phyloP scores from a whole-genome alignment of 2,888 invertebrate species.

The Andrena praecox region DNA sequence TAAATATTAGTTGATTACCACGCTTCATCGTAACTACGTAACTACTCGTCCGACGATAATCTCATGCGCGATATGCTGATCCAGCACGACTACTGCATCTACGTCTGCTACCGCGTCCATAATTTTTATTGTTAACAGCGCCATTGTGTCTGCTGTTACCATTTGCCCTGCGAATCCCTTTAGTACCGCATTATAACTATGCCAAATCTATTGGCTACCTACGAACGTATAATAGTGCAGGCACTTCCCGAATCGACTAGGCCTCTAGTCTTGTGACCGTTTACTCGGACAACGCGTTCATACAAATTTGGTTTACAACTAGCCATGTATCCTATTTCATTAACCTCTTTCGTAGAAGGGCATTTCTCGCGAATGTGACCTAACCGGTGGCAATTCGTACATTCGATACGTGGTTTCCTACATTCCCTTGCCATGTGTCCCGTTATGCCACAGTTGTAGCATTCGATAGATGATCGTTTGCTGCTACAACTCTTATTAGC shows the following conservation, averaged over 20 bases:
- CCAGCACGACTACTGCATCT: neutral
- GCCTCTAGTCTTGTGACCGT: too few relatives aligned
- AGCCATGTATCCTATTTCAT: neutral
- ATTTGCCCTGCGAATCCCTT: too few relatives aligned
- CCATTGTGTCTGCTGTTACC: neutral
- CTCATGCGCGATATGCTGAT: neutral
- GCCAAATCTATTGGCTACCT: neutral
- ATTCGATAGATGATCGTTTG: neutral
- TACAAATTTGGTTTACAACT: neutral
- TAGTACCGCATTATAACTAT: too few relatives aligned
- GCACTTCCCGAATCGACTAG: neutral
- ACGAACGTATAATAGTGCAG: neutral
- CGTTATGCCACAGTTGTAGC: conserved; percentile 10
- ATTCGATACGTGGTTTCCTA: neutral
- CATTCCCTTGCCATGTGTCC: conserved; percentile 7
- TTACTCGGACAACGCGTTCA: too few relatives aligned
- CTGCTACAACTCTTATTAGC: too few relatives aligned
- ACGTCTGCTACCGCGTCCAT: neutral
- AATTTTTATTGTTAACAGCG: neutral
- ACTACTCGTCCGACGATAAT: conserved; percentile 15
- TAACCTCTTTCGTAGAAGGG: neutral
- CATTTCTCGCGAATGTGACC: neutral
- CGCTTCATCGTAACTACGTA: neutral
- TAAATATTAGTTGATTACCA: neutral
- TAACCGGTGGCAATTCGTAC: neutral